Evolutionary conservation across 2,888 invertebrate genomes (phyloP), one percentile per base, ranked within the genome.

Genomic region (Anoncus sp.): DNA sequence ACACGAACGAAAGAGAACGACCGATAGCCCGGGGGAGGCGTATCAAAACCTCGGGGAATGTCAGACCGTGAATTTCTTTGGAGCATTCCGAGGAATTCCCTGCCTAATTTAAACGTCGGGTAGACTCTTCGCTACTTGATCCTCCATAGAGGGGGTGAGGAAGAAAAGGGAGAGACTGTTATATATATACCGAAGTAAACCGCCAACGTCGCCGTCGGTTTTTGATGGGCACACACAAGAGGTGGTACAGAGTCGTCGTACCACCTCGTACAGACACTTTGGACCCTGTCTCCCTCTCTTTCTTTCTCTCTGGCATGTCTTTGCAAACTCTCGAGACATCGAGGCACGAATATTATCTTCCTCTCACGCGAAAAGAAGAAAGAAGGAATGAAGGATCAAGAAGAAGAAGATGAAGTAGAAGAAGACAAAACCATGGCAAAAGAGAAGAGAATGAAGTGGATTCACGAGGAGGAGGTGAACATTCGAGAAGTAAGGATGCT

Each of bases 71-170:
- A 83, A 86, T 85, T 90, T 90, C 88, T 90, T 89, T 85, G 84
- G 82, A 81, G 88, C 85, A 90, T 90, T 87, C 89, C 88, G 79
- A 81, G 85, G 86, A 86, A 90, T 89, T 90, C 87, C 85, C 87
- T 86, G 88, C 86, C 88, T 90, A 90, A 90, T 90, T 90, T 89
- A 90, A 90, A 90, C 90, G 90, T 89, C 82, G 84, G 85, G 83
- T 84, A 59, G 55, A 62, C 55, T 53, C 49, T 47, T 62, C 59
- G 55, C 51, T 72, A 55, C 60, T 62, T 38, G 38, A 10, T 51
- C 51, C 63, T 49, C 81, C 82, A 74, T 77, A 73, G 72, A 59
- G 69, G 77, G 79, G 63, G 38, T n/a, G n/a, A 63, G 66, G 80
- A 31, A 27, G 51, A 57, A 62, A 60, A 53, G 70, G 63, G 20